Conservation (phyloP, 1,140 invertebrate species). For the Pseudomyrmex pallidus region DNA sequence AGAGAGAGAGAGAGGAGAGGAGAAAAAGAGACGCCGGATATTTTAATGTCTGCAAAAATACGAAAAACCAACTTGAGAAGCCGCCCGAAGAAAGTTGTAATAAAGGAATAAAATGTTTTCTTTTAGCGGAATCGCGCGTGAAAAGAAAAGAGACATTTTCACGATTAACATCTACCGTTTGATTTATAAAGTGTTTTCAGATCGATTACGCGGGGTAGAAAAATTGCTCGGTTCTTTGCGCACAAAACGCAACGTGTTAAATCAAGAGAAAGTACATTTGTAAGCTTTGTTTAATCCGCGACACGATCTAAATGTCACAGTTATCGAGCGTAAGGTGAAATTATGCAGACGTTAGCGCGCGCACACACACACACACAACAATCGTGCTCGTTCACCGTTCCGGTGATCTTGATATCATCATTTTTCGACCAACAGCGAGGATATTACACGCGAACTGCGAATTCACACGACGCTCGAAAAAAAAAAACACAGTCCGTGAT, state of each 20-base stretch:
- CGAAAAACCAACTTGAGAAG: not conserved
- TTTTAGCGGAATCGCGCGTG: not conserved
- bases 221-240: not conserved
- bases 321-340: conserved; percentile 10
- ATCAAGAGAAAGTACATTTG: not conserved
- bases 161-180: not conserved
- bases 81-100: conserved; percentile 8
- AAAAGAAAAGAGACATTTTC: not conserved
- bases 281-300: conserved; percentile 38
- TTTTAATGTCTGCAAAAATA: conserved; percentile 33
- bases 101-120: not conserved
- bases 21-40: not conserved
- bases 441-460: conserved; percentile 25
- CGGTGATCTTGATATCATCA: conserved; percentile 47
- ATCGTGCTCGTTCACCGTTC: conserved; percentile 35
- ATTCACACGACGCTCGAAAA: not conserved
- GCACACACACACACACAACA: not conserved
- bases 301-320: conserved; percentile 29
- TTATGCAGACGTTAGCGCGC: conserved; percentile 30
- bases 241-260: not conserved
- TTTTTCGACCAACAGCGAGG: conserved; percentile 3
- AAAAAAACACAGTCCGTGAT: no score
- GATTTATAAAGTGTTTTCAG: not conserved
- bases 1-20: no score
- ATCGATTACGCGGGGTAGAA: not conserved